A percentile compares a stretch with the other conserved stretches of the same genome.
These are phyloP conservation scores for Cremastobaeus sp. DNA, from an alignment of 2,888 invertebrate genomes.

Conservation along the genomic window DNA sequence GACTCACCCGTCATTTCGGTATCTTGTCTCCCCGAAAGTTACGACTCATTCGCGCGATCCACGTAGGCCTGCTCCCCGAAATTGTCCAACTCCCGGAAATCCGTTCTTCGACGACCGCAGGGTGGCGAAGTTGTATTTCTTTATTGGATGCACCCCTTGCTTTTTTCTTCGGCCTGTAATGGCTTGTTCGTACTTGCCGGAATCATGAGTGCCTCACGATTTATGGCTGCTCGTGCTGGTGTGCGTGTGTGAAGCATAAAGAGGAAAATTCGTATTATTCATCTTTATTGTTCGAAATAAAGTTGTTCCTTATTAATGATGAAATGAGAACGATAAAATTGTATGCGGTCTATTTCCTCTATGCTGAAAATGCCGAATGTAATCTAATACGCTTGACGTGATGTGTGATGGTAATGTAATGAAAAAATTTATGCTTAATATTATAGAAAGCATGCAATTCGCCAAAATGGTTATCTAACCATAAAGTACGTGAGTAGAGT, in stretches of 20 bases:
- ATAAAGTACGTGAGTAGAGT: constrained; percentile 16
- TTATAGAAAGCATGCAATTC: constrained; percentile 39
- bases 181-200: constrained; percentile 36
- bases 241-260: constrained; percentile 19
- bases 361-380: constrained; percentile 6
- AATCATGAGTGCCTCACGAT: constrained; percentile 42
- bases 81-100: constrained; percentile 60
- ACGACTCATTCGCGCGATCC: constrained; percentile 56
- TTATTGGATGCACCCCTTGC: constrained; percentile 56
- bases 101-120: constrained; percentile 55
- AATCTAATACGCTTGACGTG: background rate
- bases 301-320: constrained; percentile 42
- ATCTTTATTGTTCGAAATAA: constrained; percentile 53
- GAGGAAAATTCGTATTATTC: constrained; percentile 38
- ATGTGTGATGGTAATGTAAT: constrained; percentile 20
- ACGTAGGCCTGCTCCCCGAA: constrained; percentile 40
- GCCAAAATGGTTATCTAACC: constrained; percentile 26
- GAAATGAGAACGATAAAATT: constrained; percentile 39
- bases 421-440: constrained; percentile 42
- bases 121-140: constrained; percentile 53
- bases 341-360: constrained; percentile 5
- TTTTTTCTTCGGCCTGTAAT: constrained; percentile 37
- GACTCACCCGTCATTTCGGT: constrained; percentile 67
- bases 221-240: constrained; percentile 46
- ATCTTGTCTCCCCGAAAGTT: constrained; percentile 50